Evolutionary conservation across 2,888 invertebrate genomes (phyloP).

Genomic region (Magallana nippona): DNA sequence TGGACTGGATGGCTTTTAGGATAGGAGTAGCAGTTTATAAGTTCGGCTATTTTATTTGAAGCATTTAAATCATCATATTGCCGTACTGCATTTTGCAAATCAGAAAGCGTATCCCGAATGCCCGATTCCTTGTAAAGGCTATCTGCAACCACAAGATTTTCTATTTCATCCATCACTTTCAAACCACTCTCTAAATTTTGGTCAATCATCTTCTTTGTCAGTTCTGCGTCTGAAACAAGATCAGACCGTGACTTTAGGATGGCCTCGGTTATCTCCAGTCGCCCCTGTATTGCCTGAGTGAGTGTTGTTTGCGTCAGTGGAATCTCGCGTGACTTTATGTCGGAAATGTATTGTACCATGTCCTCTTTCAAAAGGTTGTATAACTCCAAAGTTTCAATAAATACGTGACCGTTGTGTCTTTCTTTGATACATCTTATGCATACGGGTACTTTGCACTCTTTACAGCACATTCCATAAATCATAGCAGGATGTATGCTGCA

Average conservation of each 20-base stretch:
- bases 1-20: not conserved
- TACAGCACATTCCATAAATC: not conserved
- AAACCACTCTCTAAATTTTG: not conserved
- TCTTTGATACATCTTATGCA: constrained; percentile 1
- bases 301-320: not conserved
- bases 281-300: not conserved
- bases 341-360: not conserved
- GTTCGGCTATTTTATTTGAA: not conserved
- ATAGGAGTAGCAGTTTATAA: not conserved
- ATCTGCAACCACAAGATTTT: not conserved
- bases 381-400: not conserved
- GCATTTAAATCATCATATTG: not conserved
- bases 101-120: not conserved
- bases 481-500: not conserved
- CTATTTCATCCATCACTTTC: not conserved
- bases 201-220: not conserved
- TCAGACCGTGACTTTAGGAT: not conserved
- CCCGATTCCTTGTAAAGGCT: not conserved
- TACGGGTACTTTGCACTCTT: constrained; percentile 8
- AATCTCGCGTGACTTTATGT: not conserved
- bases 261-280: not conserved
- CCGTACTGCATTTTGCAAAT: not conserved
- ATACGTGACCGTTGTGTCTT: not conserved
- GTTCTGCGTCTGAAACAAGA: not conserved
- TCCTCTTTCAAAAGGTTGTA: not conserved